These are phyloP conservation scores for Phenganax stokvisi DNA, from an alignment of 92 coral and sea anemone species.

Conservation along the genomic window DNA sequence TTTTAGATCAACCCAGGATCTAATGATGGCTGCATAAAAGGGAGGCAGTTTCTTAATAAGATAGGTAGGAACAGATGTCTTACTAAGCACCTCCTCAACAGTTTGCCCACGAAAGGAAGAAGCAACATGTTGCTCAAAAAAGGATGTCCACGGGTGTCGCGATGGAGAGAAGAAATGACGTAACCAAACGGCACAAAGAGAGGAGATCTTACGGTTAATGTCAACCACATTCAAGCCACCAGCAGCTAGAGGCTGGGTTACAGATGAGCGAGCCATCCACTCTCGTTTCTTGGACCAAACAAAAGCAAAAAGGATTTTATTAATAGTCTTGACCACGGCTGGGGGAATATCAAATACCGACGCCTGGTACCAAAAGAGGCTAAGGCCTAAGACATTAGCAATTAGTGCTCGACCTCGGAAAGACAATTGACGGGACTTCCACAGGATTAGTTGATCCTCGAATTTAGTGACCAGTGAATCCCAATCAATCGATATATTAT, in stretches of 20 bases:
- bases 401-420: slow-evolving; percentile 40
- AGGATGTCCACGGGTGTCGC: neutral
- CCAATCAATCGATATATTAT: neutral
- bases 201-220: neutral
- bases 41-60: neutral
- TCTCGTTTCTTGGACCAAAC: slow-evolving; percentile 37
- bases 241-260: neutral
- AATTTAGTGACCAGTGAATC: neutral
- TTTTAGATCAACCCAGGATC: slow-evolving; percentile 13
- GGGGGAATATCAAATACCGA: slow-evolving; percentile 34
- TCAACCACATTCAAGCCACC: slow-evolving; percentile 25
- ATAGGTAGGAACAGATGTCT: neutral
- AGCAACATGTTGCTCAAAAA: neutral
- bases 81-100: neutral
- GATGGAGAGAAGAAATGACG: neutral
- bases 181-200: neutral
- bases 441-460: neutral
- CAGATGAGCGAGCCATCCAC: neutral
- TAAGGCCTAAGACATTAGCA: slow-evolving; percentile 20
- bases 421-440: slow-evolving; percentile 33
- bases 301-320: slow-evolving; percentile 2
- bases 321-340: neutral
- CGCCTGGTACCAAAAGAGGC: slow-evolving; percentile 46
- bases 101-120: neutral
- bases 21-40: neutral